Evolutionary conservation across 2,113 vertebrate species (phyloP).

Genomic region (Recurvirostra avosetta): DNA sequence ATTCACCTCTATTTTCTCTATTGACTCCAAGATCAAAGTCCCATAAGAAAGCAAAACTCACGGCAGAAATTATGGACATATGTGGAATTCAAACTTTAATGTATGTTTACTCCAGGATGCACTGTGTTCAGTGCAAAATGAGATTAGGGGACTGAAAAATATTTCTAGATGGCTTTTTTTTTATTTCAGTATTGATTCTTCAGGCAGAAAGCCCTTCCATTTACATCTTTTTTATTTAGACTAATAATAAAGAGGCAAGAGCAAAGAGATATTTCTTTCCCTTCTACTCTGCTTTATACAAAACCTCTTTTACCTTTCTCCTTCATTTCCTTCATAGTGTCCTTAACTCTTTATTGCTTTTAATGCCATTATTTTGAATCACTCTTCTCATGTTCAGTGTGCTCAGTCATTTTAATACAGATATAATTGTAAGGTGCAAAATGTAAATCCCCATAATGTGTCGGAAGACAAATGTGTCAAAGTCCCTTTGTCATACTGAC

Average conservation of each 20-base stretch:
- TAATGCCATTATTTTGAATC: constrained; percentile 41
- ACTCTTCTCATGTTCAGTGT: neutral
- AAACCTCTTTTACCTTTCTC: neutral
- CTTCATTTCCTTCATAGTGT: constrained; percentile 25
- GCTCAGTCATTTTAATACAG: constrained; percentile 56
- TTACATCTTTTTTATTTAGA: constrained; percentile 31
- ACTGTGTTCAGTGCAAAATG: neutral
- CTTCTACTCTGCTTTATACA: neutral
- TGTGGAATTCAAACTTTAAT: neutral
- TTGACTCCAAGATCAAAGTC: neutral
- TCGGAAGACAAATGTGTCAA: constrained; percentile 52
- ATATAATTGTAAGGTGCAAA: constrained; percentile 60
- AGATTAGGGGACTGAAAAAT: neutral
- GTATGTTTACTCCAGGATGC: neutral
- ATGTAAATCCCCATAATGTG: constrained; percentile 52
- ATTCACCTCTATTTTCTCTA: neutral
- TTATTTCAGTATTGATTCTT: constrained; percentile 46
- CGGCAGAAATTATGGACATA: neutral
- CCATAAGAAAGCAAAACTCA: neutral
- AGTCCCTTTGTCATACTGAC: constrained; percentile 53
- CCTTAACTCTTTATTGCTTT: constrained; percentile 50
- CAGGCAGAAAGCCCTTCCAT: neutral
- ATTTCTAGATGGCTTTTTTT: constrained; percentile 1
- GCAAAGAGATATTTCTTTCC: neutral
- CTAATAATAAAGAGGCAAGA: constrained; percentile 4